Base-by-base conservation (phyloP, 2,888 invertebrate species). In the Drepana falcataria region DNA sequence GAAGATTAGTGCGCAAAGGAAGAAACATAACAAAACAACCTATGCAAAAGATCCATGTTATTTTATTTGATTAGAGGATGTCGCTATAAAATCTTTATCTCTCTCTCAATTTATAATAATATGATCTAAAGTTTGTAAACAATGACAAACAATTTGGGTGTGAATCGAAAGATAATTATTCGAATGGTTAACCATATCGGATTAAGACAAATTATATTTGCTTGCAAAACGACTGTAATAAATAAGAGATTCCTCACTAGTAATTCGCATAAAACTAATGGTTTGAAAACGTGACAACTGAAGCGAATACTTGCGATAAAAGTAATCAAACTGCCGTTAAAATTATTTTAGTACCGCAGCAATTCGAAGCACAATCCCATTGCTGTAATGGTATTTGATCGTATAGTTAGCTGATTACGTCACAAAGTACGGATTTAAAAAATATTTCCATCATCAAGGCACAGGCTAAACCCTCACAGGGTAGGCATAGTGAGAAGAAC, bases 201-300 rank as follows among this genome's bases (percentile, higher is more conserved):
- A 67, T 67, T 54, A 53, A 68, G 60, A 75, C 73, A 74, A 78
- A 73, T 73, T 69, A 68, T 68, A 67, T 63, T 61, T 69, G 65
- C 65, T 66, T 68, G 71, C 63, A 63, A 70, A 75, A 68, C 65
- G 60, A 63, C 68, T 73, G 78, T 75, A 83, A 82, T 87, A 87
- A 87, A 86, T 84, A 87, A 83, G 79, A 83, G 84, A 85, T 87
- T 84, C 74, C 79, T 82, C 79, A 81, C 75, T 78, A 83, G 82
- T 84, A 83, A 88, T 85, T 82, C 87, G 83, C 86, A 87, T 89
- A 85, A 89, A 91, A 89, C 87, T 87, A 91, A 91, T 90, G 90
- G 87, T 75, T 82, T 64, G 90, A 85, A 84, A 88, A 85, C 84
- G 86, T 72, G 83, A 79, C 87, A 85, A 86, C 79, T 87, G 81